Base-by-base conservation (phyloP, 2,888 invertebrate genomes). In the Dione juno region DNA sequence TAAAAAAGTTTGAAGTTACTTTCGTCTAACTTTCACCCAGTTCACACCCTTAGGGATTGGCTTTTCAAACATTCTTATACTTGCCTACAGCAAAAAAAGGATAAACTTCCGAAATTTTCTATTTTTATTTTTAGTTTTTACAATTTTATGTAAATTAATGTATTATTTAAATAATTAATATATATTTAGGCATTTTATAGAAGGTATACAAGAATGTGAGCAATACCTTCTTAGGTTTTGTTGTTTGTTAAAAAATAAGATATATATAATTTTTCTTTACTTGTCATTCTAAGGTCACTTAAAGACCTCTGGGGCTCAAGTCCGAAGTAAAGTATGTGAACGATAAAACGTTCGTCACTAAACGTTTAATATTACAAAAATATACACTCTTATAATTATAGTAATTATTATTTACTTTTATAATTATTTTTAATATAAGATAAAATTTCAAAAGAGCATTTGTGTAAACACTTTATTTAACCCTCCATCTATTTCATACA, bases 401-500 rank as follows among this genome's bases (percentile, higher is more conserved):
- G n/a, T n/a, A n/a, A n/a, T n/a, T n/a, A n/a, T n/a, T n/a, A n/a
- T n/a, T n/a, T n/a, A n/a, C n/a, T n/a, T n/a, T 28, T 28, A 28
- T 28, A 28, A 28, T 28, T 28, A 28, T 28, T 28, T 28, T 28
- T 28, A 5, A 28, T 28, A 28, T 28, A 28, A 28, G 5, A 3
- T 28, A 3, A 28, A 28, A 28, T 28, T 28, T 5, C 28, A 28
- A 28, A 28, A 3, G 2, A 28, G n/a, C n/a, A 52, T 52, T 11
- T 10, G 50, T 43, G 45, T 50, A 37, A 45, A 8, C 35, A 48
- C 37, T 35, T 35, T 19, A 64, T 14, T 21, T 45, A 66, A 28
- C 54, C 69, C 40, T 53, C 16, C 67, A 67, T 65, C 64, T 58
- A 66, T 70, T 48, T 57, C 67, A 72, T 72, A 86, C 86, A 75